Base-by-base conservation (phyloP, 2,888 invertebrate genomes). In the Nineta flava region DNA sequence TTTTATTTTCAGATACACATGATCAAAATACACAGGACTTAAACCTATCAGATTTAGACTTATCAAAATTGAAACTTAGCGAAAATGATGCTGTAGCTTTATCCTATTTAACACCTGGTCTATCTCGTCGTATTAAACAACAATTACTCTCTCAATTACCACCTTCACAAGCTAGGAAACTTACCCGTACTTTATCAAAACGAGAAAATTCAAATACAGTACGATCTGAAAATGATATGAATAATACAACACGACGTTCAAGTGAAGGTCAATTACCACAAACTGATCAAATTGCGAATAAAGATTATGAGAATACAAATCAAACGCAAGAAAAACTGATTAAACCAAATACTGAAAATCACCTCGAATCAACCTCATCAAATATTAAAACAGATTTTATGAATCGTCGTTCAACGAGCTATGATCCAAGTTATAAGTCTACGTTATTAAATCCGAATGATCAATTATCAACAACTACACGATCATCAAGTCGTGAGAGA, bases 21-120 rank as follows among this genome's bases (percentile, higher is more conserved):
- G 10, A 40, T 21, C 12, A 48, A 40, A 12, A 41, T 10, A 41
- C 41, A 26, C n/a, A n/a, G 38, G 38, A 38, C 38, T 62, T 75
- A 54, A 77, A 77, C 60, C 65, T 76, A 60, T 74, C 76, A 46
- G 77, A 78, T 64, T 70, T 83, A 63, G 80, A 83, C 67, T 67
- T 83, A 58, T 78, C 79, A 60, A 74, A 79, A 58, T 71, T 83
- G 58, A 76, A 78, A 64, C 68, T 83, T 53, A 77, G 79, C 56
- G 81, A 82, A 65, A 76, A 77, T 61, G 83, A 83, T 70, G 70
- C 80, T 60, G 75, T 78, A 61, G 77, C 81, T 54, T 68, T 81
- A 56, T 80, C 79, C 19, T 79, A 76, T 57, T 72, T 83, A 56
- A 82, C 83, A 57, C 83, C 83, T 32, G 81, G 77, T 55, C 70